Base-by-base conservation (phyloP, 1,140 invertebrate genomes). In the Leucophenga varia region DNA sequence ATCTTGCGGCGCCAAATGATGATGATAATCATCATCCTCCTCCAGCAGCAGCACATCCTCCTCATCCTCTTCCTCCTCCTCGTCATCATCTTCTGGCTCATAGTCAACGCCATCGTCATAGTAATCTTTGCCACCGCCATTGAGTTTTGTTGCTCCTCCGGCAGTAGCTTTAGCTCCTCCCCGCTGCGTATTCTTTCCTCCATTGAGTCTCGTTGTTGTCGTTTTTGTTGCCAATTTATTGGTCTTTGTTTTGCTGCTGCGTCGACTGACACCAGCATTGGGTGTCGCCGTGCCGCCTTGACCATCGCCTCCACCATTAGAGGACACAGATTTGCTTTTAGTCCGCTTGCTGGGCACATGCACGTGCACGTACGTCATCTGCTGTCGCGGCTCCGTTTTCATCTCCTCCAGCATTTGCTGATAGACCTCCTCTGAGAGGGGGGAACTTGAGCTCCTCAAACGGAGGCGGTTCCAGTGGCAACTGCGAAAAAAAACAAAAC, bases 1-100 rank as follows among this genome's bases (percentile, higher is more conserved):
- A 35, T 71, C 64, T 28, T 59, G 43, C 36, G 69, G 57, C 12
- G 59, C 61, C 43, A 72, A 42, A 57, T 69, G 55, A 49, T 72
- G 69, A 17, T 60, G 57, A 54, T 72, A 54, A 21, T 64, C 58
- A 22, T 71, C 60, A 35, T 65, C 63, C 18, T 57, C 61, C 12
- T 65, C 63, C 31, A 59, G 55, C 20, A 61, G 43, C 45, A 67
- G 13, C 21, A 64, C 13, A 10, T 56, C 25, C 12, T 30, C 25
- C 6, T 30, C 51, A 5, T 52, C 50, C 13, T 37, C 44, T 4
- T 8, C 6, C 12, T 10, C 31, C 12, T 32, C 8, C 12, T 3
- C 31, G 8, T 32, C 31, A 4, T 32, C 31, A 2, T 32, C 3
- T 32, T 32, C 31, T n/a, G 2, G 3, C 12, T 32, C 14, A 4